Base-by-base conservation (phyloP, 2,797 vertebrate species). In the Amblyopsis hoosieri region DNA sequence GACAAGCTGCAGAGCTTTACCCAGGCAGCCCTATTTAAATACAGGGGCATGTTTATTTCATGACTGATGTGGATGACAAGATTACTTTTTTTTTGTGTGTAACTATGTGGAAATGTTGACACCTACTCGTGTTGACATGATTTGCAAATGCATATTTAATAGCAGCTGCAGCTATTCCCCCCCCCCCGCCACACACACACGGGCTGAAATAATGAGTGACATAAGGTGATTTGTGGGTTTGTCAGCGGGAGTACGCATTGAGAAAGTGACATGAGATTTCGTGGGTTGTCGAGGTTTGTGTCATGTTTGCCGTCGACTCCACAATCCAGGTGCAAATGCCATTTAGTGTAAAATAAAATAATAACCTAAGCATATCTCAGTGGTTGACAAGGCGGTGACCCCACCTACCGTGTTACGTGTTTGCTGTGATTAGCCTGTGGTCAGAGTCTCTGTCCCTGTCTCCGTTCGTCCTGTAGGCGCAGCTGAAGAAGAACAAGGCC, bases 401-500 rank as follows among this genome's bases (percentile, higher is more conserved):
- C 23, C 1, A 12, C 1, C 33, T 5, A 5, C 2, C 4, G 33
- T 5, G 29, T 37, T 37, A 31, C 7, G 17, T 29, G 19, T 12
- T 11, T 19, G 17, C 23, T 11, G 51, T 53, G 51, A 53, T 23
- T 11, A 12, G 17, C 4, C 11, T 8, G 3, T 29, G n/a, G 15
- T 57, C 17, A 19, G 42, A 65, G 37, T 51, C 8, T n/a, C 42
- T 3, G 8, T 37, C 1, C 46, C 12, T 6, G 1, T 31, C 4
- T 45, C 6, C 8, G 52, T 10, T 54, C 29, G 51, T 55, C 0
- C 3, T 13, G 52, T 68, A 98, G 97, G 81, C 91, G 49, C 93
- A 95, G 61, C 0, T 95, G 33, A 95, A 88, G 82, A 97, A 94
- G 84, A 98, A 91, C 70, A 97, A 94, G 75, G 85, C 90, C 12